Evolutionary conservation across 2,113 vertebrate genomes (phyloP).

Genomic region (Aspidoscelis tigris): DNA sequence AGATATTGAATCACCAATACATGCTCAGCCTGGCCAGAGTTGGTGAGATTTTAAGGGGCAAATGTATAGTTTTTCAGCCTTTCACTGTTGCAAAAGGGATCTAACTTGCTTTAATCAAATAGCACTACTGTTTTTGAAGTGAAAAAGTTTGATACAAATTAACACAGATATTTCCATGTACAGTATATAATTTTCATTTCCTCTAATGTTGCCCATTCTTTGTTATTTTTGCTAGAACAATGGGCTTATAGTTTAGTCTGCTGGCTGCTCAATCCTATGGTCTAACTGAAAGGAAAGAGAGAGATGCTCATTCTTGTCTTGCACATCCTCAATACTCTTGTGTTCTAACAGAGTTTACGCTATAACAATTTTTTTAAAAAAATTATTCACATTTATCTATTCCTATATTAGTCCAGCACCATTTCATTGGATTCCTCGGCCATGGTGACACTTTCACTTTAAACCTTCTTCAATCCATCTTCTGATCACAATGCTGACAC

Average conservation of each 20-base stretch:
- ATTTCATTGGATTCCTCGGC: no score
- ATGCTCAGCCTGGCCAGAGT: not conserved
- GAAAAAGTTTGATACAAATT: not conserved
- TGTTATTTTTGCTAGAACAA: not conserved
- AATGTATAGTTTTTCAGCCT: not conserved
- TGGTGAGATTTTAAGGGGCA: not conserved
- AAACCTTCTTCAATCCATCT: no score
- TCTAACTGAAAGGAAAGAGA: not conserved
- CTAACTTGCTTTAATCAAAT: not conserved
- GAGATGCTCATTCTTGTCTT: not conserved
- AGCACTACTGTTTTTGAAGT: not conserved
- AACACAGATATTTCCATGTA: constrained; percentile 8
- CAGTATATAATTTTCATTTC: not conserved
- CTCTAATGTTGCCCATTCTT: not conserved
- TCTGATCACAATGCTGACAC: no score
- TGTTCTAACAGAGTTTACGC: no score
- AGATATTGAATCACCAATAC: not conserved
- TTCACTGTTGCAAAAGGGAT: not conserved
- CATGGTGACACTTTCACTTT: no score
- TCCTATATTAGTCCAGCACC: no score
- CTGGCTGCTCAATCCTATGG: not conserved
- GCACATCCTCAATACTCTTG: not conserved
- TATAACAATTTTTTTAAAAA: no score
- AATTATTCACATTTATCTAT: no score
- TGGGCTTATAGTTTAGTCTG: not conserved